Conservation (phyloP, 2,797 vertebrate genomes). For the Mus minutoides region DNA sequence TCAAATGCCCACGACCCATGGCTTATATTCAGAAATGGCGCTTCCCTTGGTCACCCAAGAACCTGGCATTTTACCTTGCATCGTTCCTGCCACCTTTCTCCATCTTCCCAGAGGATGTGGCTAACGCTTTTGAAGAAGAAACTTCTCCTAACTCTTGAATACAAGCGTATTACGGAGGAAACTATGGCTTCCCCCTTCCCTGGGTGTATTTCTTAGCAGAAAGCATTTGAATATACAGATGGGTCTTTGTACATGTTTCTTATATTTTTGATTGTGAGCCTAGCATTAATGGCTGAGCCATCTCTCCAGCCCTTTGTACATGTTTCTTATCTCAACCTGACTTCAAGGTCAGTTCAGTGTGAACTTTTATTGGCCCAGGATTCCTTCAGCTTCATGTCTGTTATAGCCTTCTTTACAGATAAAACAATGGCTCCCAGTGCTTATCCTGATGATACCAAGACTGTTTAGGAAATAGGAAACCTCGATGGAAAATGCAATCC, state of each 20-base stretch:
- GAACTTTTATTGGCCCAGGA: slow-evolving; percentile 49
- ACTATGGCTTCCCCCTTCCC: slow-evolving; percentile 51
- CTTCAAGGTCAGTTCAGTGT: slow-evolving; percentile 45
- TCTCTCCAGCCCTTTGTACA: slow-evolving; percentile 18
- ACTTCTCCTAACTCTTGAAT: slow-evolving; percentile 50
- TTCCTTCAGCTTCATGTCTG: slow-evolving; percentile 37
- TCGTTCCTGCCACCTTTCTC: slow-evolving; percentile 21
- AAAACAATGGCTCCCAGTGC: slow-evolving; percentile 54
- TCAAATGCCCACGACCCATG: not conserved
- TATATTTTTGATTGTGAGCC: not conserved
- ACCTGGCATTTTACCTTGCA: not conserved
- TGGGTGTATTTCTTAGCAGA: slow-evolving; percentile 62
- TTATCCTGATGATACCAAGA: slow-evolving; percentile 33
- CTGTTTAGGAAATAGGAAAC: slow-evolving; percentile 33
- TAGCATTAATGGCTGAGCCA: no score
- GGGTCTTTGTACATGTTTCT: slow-evolving; percentile 63
- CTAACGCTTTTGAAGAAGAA: slow-evolving; percentile 67
- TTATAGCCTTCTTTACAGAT: slow-evolving; percentile 48
- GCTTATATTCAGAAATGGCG: not conserved
- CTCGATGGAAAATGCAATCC: slow-evolving; percentile 38
- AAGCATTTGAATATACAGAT: not conserved
- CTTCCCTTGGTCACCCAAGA: slow-evolving; percentile 13
- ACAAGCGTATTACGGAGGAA: slow-evolving; percentile 34
- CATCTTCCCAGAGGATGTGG: slow-evolving; percentile 16
- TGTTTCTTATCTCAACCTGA: slow-evolving; percentile 65